phyloP scores from a whole-genome alignment of 2,888 invertebrate genomes.

The Ectemnius lituratus region DNA sequence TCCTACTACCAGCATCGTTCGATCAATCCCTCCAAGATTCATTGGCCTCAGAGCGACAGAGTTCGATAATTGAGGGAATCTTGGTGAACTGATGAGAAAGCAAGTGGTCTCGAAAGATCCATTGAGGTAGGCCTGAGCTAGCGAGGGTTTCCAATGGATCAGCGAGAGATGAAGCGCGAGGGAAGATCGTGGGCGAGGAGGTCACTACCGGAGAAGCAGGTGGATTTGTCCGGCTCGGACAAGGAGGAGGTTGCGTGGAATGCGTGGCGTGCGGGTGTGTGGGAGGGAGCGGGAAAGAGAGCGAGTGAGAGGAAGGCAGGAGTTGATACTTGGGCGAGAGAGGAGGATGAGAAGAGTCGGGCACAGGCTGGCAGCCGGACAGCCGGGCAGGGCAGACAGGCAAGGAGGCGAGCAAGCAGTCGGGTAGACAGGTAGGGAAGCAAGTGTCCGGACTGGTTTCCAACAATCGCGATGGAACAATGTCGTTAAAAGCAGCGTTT shows the following conservation, averaged over 20 bases:
- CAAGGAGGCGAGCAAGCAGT: not conserved
- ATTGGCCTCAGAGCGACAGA: too few relatives aligned
- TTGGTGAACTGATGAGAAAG: too few relatives aligned
- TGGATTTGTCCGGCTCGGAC: not conserved
- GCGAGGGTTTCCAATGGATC: too few relatives aligned
- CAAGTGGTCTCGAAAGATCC: too few relatives aligned
- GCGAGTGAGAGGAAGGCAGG: not conserved
- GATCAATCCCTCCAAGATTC: too few relatives aligned
- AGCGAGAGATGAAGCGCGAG: not conserved
- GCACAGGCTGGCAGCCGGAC: conserved; percentile 37
- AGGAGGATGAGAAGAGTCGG: conserved; percentile 4
- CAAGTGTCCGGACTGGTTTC: conserved; percentile 18
- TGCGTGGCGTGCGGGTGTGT: not conserved
- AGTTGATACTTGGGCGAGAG: not conserved
- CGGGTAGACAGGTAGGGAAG: conserved; percentile 1
- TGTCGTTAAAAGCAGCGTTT: conserved; percentile 26
- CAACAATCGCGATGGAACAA: conserved; percentile 21
- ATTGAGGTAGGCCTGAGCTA: too few relatives aligned
- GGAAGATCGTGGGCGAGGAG: conserved; percentile 1
- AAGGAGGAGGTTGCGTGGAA: not conserved
- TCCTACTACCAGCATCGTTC: too few relatives aligned
- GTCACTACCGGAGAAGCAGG: not conserved
- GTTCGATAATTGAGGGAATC: too few relatives aligned
- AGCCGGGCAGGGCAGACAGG: conserved; percentile 2
- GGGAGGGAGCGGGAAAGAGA: conserved; percentile 4